phyloP scores from a whole-genome alignment of 2,888 invertebrate species.

The Meiosimyza decipiens region DNA sequence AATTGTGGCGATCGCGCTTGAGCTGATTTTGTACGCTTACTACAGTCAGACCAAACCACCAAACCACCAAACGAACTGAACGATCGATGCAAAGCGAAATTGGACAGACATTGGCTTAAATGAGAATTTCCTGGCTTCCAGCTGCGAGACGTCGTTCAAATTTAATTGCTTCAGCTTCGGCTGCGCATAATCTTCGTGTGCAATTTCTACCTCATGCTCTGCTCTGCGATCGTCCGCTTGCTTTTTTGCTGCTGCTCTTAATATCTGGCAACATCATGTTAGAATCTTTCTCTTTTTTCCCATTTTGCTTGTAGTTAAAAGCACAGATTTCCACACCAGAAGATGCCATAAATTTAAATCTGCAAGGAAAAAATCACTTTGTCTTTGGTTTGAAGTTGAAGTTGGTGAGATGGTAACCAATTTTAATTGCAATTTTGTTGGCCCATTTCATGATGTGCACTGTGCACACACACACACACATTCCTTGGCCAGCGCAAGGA shows the following conservation, averaged over 20 bases:
- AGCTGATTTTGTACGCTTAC: conserved; percentile 40
- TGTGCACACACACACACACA: background rate
- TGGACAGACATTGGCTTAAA: conserved; percentile 53
- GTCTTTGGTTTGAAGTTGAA: background rate
- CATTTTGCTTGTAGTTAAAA: background rate
- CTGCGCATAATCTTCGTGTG: conserved; percentile 45
- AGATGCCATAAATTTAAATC: conserved; percentile 51
- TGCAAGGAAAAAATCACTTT: background rate
- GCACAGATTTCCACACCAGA: conserved; percentile 48
- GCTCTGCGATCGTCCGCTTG: conserved; percentile 15
- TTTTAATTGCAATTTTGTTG: conserved; percentile 44
- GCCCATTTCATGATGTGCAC: conserved; percentile 6
- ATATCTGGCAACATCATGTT: conserved; percentile 50
- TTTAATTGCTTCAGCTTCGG: conserved; percentile 63
- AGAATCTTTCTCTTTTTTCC: conserved; percentile 25
- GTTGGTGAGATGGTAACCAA: conserved; percentile 39
- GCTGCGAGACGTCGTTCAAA: conserved; percentile 63
- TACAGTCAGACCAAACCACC: background rate
- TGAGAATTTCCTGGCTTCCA: conserved; percentile 68
- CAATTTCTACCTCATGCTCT: conserved; percentile 31
- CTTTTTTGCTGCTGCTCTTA: conserved; percentile 39
- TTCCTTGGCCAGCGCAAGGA: conserved; percentile 30
- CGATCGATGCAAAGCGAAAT: conserved; percentile 2
- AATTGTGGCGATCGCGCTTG: conserved; percentile 3
- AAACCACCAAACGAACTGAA: no score